These are phyloP conservation scores for Trachymyrmex septentrionalis DNA, from an alignment of 1,140 invertebrate genomes.

Conservation along the genomic window DNA sequence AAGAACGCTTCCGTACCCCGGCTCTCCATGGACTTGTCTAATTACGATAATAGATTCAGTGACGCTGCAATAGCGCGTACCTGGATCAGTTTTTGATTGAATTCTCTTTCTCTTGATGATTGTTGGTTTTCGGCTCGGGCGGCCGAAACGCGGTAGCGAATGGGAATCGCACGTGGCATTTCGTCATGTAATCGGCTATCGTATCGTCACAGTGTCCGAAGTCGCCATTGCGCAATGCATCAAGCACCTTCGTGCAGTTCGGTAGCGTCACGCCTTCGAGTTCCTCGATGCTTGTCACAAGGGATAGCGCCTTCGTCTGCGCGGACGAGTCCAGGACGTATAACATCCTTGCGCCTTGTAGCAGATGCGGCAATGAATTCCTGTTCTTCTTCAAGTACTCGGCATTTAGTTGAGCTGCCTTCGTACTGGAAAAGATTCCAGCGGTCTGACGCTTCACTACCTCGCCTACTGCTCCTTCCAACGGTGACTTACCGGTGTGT, in stretches of 20 bases:
- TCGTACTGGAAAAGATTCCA: conserved; percentile 88
- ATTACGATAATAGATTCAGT: conserved; percentile 67
- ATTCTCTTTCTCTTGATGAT: conserved; percentile 85
- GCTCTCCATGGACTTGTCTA: conserved; percentile 70
- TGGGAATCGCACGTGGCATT: conserved; percentile 92
- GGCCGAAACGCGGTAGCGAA: conserved; percentile 91
- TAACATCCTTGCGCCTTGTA: conserved; percentile 92
- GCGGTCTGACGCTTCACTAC: conserved; percentile 92
- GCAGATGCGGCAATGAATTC: conserved; percentile 89
- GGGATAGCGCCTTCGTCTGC: conserved; percentile 88
- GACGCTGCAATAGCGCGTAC: conserved; percentile 65
- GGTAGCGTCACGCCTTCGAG: conserved; percentile 88
- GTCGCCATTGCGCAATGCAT: conserved; percentile 91
- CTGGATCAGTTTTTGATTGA: conserved; percentile 86
- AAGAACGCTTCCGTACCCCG: conserved; percentile 26
- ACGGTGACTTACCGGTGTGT: conserved; percentile 85
- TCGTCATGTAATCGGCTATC: conserved; percentile 90
- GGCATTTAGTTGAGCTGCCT: conserved; percentile 90
- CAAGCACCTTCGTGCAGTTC: conserved; percentile 92
- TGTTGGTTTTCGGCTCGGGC: conserved; percentile 78
- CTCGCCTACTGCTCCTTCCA: conserved; percentile 89
- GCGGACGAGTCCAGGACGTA: conserved; percentile 89
- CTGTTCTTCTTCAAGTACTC: conserved; percentile 89
- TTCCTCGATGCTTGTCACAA: conserved; percentile 89
- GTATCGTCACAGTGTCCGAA: conserved; percentile 91